Base-by-base conservation (phyloP, 2,797 vertebrate species). In the Pelodytes ibericus region DNA sequence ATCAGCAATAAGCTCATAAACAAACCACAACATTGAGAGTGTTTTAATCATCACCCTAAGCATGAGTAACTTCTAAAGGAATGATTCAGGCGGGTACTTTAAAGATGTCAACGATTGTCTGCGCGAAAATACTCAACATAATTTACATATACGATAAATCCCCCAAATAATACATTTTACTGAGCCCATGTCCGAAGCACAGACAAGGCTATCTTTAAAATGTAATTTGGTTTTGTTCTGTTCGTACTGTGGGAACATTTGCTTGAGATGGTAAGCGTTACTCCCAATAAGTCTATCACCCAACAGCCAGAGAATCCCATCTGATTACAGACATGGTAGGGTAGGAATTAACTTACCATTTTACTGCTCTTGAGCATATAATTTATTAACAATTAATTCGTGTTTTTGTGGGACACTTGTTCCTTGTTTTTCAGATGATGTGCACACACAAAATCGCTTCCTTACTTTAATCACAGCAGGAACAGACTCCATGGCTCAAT, bases 391-490 rank as follows among this genome's bases (percentile, higher is more conserved):
- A 67, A 65, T 66, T 74, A 66, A 74, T 62, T 41, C 20, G 26
- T 16, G 41, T 39, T 33, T 74, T 74, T 65, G 20, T 29, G 18
- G n/a, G 33, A 44, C 26, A 27, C 31, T 26, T 57, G 61, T 20
- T 65, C 11, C 13, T 3, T 66, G 25, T 61, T 59, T 64, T 67
- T 66, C 27, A 75, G 72, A 67, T 49, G 63, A 60, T 75, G 36
- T 36, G 64, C 61, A 60, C n/a, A 57, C n/a, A 75, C 56, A 68
- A 75, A n/a, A 75, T 75, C 33, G 66, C 29, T 75, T 62, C 69
- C 49, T 69, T 75, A 30, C 58, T 62, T n/a, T 80, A 60, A 72
- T 84, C 82, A 60, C 0, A 60, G 77, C 82, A 72, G 25, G 39
- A 73, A 58, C 56, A 30, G 79, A 75, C 68, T 49, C 16, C 3